Base-by-base conservation (phyloP, 1,140 invertebrate genomes). In the Aphelenchoides besseyi region DNA sequence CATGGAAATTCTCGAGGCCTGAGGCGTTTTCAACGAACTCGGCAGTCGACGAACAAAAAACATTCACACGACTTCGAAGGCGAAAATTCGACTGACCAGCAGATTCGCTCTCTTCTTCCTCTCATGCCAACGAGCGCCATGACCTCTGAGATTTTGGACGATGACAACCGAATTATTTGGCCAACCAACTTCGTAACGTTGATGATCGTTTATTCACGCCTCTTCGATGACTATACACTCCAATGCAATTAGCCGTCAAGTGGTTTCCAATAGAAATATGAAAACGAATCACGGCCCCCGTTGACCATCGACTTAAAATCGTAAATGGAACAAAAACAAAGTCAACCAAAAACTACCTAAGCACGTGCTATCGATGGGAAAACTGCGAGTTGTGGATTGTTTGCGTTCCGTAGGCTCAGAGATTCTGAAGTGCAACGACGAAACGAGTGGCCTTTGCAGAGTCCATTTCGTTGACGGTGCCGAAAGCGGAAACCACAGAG, bases 341-440 rank as follows among this genome's bases (percentile, higher is more conserved):
- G 41, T 48, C 41, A 23, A 23, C 41, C 41, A 48, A 23, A n/a
- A n/a, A n/a, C n/a, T n/a, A n/a, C n/a, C n/a, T n/a, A n/a, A n/a
- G n/a, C n/a, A n/a, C n/a, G n/a, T n/a, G n/a, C n/a, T n/a, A n/a
- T n/a, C n/a, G n/a, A n/a, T n/a, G n/a, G n/a, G n/a, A n/a, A n/a
- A n/a, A n/a, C n/a, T n/a, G n/a, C n/a, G n/a, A n/a, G n/a, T 23
- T 48, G 41, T 48, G 41, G 41, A 48, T 12, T 48, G 41, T 48
- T 48, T 48, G 41, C 41, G 41, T 48, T 48, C 41, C 41, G 41
- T 48, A 48, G 41, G 41, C n/a, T n/a, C n/a, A n/a, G n/a, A n/a
- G n/a, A n/a, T n/a, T n/a, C n/a, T n/a, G n/a, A n/a, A n/a, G n/a
- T n/a, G n/a, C n/a, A n/a, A n/a, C n/a, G n/a, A n/a, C n/a, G n/a